phyloP scores from a whole-genome alignment of 2,888 invertebrate species.

The Panzeria rudis region DNA sequence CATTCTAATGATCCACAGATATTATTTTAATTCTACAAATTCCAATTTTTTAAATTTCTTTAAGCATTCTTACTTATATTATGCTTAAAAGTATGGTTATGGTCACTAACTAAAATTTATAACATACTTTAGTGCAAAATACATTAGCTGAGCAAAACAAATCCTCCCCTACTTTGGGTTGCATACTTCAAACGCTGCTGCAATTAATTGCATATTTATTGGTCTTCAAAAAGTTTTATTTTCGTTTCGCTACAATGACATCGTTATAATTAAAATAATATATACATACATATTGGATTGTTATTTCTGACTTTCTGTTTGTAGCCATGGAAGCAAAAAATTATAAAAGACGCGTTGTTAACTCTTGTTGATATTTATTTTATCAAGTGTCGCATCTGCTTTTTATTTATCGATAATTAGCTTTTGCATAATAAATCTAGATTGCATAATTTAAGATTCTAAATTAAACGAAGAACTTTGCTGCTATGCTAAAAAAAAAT shows the following conservation, averaged over 20 bases:
- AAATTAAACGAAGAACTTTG: conserved; percentile 13
- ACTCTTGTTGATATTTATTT: conserved; percentile 13
- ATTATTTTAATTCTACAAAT: background rate
- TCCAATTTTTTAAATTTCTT: conserved; percentile 10
- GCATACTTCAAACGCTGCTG: conserved; percentile 45
- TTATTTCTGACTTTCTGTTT: background rate
- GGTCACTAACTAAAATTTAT: conserved; percentile 41
- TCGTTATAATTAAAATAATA: conserved; percentile 55
- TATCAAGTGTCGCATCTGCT: conserved; percentile 43
- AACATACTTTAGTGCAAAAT: conserved; percentile 7
- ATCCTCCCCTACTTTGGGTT: background rate
- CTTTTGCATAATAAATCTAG: conserved; percentile 64
- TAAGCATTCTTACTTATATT: background rate
- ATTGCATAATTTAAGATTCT: conserved; percentile 46
- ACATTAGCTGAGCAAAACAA: background rate
- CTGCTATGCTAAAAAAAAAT: too few species aligned
- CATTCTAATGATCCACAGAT: background rate
- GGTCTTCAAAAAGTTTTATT: conserved; percentile 45
- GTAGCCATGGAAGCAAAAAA: background rate
- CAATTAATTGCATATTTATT: conserved; percentile 68
- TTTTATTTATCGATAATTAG: conserved; percentile 66
- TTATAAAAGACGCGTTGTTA: background rate
- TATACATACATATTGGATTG: background rate
- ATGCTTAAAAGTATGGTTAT: background rate
- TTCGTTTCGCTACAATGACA: conserved; percentile 28